Percentiles rank a stretch among this genome's conserved stretches.
Conservation (phyloP, 2,888 invertebrate genomes). For the Alsophila aescularia region DNA sequence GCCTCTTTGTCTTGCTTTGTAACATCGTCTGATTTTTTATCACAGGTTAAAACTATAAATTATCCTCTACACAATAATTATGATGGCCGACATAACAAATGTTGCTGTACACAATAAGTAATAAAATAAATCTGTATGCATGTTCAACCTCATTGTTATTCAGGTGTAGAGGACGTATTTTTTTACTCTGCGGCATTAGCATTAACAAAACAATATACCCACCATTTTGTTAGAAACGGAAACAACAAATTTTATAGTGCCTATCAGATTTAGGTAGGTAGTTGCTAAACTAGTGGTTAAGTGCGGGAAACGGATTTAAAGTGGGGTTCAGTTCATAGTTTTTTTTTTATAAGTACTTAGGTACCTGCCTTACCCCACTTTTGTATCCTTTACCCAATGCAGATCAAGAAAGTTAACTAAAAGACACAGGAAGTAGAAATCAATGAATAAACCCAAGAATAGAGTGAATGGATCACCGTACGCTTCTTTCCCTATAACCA, state of each 20-base stretch:
- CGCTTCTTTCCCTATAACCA: too few species aligned
- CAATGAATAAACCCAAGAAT: too few species aligned
- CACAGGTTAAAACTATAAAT: slow-evolving; percentile 24
- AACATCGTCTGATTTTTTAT: slow-evolving; percentile 5
- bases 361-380: too few species aligned
- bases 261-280: slow-evolving; percentile 42
- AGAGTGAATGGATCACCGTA: too few species aligned
- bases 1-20: slow-evolving; percentile 7
- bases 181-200: slow-evolving; percentile 51
- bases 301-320: not conserved
- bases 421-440: too few species aligned
- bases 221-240: slow-evolving; percentile 52
- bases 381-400: too few species aligned
- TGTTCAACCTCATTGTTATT: slow-evolving; percentile 54
- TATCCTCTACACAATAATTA: slow-evolving; percentile 19
- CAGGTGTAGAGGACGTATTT: slow-evolving; percentile 57
- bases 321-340: not conserved
- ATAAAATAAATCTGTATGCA: slow-evolving; percentile 36
- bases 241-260: slow-evolving; percentile 56
- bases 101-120: slow-evolving; percentile 38
- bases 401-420: too few species aligned
- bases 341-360: too few species aligned
- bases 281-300: slow-evolving; percentile 20
- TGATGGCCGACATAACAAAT: slow-evolving; percentile 30
- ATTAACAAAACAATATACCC: slow-evolving; percentile 54